Base-by-base conservation (phyloP, 2,113 vertebrate species). In the Cyanistes caeruleus region DNA sequence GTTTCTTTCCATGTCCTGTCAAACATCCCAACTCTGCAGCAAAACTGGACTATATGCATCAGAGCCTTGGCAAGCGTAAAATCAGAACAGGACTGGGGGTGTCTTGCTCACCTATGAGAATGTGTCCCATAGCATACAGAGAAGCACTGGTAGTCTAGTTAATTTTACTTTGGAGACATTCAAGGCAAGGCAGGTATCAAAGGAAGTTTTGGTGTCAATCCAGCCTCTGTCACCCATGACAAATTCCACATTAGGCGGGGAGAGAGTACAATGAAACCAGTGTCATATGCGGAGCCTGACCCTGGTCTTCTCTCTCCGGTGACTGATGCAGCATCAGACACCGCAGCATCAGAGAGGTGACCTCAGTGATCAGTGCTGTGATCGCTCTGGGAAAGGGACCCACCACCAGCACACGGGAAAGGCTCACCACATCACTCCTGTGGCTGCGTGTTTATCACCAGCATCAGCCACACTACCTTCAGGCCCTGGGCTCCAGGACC, bases 31-130 rank as follows among this genome's bases (percentile, higher is more conserved):
- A 23, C 14, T 60, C 51, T 59, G 43, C 51, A 81, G 48, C 31
- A 51, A 58, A 94, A 82, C 22, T 49, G 52, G 58, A 44, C 5
- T 0, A 69, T 60, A 43, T 0, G 1, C 13, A 7, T 7, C 41
- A 75, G 20, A 72, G 9, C 15, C 15, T 68, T 18, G 58, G 60
- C 17, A 23, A 64, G 15, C 5, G 10, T 33, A 22, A 67, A n/a
- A 52, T 31, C 44, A 85, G 25, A 28, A 30, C 23, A 80, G 27
- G 48, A 30, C 67, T 70, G 51, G 30, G 23, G 13, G 25, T 10
- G 2, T 80, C 46, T 86, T 0, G 0, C 37, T 64, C 37, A 53
- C 16, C 46, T 70, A 35, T 0, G 0, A 77, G 33, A 81, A 63
- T 67, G 22, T 52, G 24, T 25, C 13, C 52, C 2, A 2, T 10